phyloP scores from a whole-genome alignment of 2,797 vertebrate genomes.

The Aldrovandia affinis region DNA sequence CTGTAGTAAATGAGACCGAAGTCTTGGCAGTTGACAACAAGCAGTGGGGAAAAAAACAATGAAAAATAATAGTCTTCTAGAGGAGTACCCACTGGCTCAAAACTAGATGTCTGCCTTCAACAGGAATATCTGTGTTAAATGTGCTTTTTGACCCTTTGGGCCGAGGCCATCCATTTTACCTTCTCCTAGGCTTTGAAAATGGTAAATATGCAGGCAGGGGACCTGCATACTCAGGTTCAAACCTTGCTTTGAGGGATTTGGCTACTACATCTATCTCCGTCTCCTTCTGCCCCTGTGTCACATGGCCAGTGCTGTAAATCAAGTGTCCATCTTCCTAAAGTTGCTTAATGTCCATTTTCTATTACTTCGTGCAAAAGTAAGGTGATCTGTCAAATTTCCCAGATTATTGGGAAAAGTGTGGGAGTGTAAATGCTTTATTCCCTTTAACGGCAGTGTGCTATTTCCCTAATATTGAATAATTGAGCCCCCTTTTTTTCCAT shows the following conservation, averaged over 20 bases:
- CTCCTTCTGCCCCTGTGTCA: neutral
- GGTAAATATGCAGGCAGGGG: conserved; percentile 40
- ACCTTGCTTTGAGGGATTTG: conserved; percentile 17
- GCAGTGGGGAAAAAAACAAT: neutral
- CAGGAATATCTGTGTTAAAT: conserved; percentile 42
- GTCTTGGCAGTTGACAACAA: conserved; percentile 45
- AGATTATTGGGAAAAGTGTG: conserved; percentile 11
- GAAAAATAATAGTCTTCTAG: neutral
- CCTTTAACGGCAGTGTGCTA: neutral
- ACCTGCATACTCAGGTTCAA: conserved; percentile 22
- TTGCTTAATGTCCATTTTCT: neutral
- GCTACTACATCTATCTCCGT: neutral
- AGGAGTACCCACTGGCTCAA: neutral
- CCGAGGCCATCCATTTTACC: conserved; percentile 51
- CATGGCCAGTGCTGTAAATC: neutral
- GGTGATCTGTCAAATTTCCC: neutral
- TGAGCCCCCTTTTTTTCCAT: neutral
- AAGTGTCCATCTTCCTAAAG: neutral
- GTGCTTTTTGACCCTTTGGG: conserved; percentile 53
- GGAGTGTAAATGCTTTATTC: neutral
- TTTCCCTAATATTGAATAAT: neutral
- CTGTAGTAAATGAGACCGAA: conserved; percentile 44
- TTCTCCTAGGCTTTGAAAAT: conserved; percentile 33
- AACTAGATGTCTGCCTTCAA: conserved; percentile 36
- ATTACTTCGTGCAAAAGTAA: conserved; percentile 10